phyloP scores from a whole-genome alignment of 2,888 invertebrate genomes.

The Metellina segmentata region DNA sequence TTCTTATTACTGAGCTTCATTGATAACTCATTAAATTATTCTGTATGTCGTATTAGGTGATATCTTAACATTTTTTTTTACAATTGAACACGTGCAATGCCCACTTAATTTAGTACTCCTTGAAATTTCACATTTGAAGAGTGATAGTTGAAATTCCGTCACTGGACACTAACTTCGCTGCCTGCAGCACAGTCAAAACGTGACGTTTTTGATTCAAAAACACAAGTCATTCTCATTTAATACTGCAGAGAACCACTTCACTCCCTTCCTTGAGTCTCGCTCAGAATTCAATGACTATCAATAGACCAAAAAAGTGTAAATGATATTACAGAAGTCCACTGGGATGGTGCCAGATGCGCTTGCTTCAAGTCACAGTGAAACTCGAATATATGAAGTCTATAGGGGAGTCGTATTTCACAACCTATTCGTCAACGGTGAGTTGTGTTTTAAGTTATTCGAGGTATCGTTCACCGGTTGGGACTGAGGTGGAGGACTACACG shows the following conservation, averaged over 20 bases:
- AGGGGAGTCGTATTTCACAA: constrained; percentile 30
- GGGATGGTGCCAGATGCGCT: background rate
- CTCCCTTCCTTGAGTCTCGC: background rate
- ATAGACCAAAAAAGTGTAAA: background rate
- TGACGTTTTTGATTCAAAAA: background rate
- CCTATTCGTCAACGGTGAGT: constrained; percentile 35
- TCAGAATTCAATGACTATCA: background rate
- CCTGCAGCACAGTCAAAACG: background rate
- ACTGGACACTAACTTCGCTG: background rate
- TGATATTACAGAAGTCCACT: no score
- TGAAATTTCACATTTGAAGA: no score
- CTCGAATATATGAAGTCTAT: background rate
- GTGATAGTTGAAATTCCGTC: background rate
- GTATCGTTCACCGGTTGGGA: background rate
- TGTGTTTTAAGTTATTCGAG: constrained; percentile 43
- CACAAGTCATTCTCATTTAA: constrained; percentile 2
- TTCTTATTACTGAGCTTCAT: no score
- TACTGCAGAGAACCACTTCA: constrained; percentile 6
- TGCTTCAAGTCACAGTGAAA: background rate
- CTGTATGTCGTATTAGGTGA: no score
- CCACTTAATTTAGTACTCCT: no score
- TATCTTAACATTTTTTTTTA: no score
- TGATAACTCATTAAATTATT: no score
- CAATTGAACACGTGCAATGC: no score
- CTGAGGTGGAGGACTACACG: constrained; percentile 52